These are phyloP conservation scores for Strix uralensis DNA, from an alignment of 2,113 vertebrate species.

Conservation along the genomic window DNA sequence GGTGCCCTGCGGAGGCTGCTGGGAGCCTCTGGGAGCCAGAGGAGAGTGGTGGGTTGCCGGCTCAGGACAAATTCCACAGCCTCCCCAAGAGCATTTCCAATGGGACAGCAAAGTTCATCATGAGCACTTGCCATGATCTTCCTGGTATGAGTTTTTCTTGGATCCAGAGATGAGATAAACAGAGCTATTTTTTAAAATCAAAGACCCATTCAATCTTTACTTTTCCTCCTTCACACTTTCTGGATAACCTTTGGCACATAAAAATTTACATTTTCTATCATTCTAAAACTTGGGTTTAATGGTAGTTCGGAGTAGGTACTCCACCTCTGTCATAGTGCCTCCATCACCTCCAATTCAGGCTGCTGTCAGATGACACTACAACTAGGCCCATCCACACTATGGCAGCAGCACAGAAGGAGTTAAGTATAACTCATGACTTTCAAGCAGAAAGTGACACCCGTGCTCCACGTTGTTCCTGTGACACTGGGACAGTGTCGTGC, in stretches of 20 bases:
- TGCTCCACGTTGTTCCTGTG: neutral
- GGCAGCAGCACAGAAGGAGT: neutral
- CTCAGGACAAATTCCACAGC: no score
- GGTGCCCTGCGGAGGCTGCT: no score
- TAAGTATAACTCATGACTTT: no score
- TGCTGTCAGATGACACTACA: neutral
- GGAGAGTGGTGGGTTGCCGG: neutral
- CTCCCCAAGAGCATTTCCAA: neutral
- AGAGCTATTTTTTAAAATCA: neutral
- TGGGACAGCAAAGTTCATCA: neutral
- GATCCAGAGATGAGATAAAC: neutral
- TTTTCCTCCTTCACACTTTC: neutral
- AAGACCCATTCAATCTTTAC: neutral
- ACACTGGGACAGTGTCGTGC: neutral
- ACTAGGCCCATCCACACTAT: fast-evolving
- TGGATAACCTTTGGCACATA: neutral
- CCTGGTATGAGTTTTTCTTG: neutral
- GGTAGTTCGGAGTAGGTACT: neutral
- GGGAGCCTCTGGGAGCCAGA: no score
- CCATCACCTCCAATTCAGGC: neutral
- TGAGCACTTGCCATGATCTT: neutral
- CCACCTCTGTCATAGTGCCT: neutral
- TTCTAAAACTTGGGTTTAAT: neutral
- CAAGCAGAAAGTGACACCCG: neutral
- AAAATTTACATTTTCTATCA: neutral